Evolutionary conservation across 2,888 invertebrate genomes (phyloP).

Genomic region (Amorpha juglandis): DNA sequence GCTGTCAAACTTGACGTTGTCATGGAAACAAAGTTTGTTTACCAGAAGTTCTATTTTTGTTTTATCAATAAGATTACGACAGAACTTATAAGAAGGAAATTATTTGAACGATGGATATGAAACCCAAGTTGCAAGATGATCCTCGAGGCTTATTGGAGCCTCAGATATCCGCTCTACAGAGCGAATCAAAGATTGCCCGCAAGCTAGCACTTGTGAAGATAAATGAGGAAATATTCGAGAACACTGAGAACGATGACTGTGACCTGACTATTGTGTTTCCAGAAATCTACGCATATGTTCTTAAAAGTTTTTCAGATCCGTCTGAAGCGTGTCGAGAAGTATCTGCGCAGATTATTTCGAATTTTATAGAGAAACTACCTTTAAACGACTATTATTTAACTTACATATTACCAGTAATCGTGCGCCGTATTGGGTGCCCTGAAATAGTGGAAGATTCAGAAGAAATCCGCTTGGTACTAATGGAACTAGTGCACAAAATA

Average conservation of each 20-base stretch:
- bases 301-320: conserved; percentile 80
- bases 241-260: conserved; percentile 61
- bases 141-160: conserved; percentile 65
- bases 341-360: conserved; percentile 81
- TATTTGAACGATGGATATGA: conserved; percentile 57
- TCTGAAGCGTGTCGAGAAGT: conserved; percentile 87
- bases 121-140: conserved; percentile 59
- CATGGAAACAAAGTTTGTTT: conserved; percentile 71
- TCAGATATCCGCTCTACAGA: conserved; percentile 77
- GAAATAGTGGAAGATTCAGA: conserved; percentile 89
- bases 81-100: not conserved
- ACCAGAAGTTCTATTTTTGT: conserved; percentile 48
- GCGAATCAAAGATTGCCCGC: conserved; percentile 84
- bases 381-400: conserved; percentile 89
- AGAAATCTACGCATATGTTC: conserved; percentile 69
- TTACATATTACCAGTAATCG: conserved; percentile 89
- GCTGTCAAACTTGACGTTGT: not conserved
- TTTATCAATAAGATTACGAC: conserved; percentile 14
- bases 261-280: conserved; percentile 67
- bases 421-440: conserved; percentile 90
- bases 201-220: conserved; percentile 84
- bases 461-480: conserved; percentile 90
- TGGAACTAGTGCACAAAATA: conserved; percentile 87
- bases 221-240: conserved; percentile 74
- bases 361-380: conserved; percentile 84